Evolutionary conservation across 2,888 invertebrate genomes (phyloP).

Genomic region (Flabesymbios commensalis): DNA sequence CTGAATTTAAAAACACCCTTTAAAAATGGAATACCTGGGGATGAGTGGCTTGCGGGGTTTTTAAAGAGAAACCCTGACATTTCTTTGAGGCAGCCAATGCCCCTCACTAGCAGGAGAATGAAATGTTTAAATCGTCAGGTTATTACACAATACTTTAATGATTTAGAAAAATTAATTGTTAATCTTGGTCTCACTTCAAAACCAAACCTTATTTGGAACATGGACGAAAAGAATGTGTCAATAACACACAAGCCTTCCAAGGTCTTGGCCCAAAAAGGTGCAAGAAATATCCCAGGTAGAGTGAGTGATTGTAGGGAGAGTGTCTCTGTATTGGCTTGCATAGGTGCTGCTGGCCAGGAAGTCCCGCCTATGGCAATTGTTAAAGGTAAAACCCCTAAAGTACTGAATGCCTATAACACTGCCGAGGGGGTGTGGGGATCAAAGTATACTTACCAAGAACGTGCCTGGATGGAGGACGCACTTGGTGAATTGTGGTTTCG

Average conservation of each 20-base stretch:
- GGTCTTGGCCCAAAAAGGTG: not conserved
- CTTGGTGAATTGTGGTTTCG: constrained; percentile 38
- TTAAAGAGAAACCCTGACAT: not conserved
- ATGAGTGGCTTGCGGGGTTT: constrained; percentile 2
- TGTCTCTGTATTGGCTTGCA: not conserved
- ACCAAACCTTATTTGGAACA: not conserved
- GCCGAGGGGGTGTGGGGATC: constrained; percentile 22
- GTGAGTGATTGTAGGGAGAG: not conserved
- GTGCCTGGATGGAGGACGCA: constrained; percentile 36
- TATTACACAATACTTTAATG: not conserved
- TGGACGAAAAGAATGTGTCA: not conserved
- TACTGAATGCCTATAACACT: not conserved
- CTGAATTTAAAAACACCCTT: constrained; percentile 1
- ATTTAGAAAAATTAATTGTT: not conserved
- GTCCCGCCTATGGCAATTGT: not conserved
- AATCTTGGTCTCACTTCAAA: not conserved
- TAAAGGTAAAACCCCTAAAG: not conserved
- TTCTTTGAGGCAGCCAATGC: not conserved
- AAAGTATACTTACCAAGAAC: constrained; percentile 31
- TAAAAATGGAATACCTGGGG: not conserved
- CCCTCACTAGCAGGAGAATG: not conserved
- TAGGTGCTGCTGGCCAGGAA: not conserved
- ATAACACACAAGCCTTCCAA: not conserved
- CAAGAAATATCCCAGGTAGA: constrained; percentile 2
- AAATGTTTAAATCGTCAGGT: not conserved